Percentiles rank a stretch among this genome's conserved stretches.
phyloP scores from a whole-genome alignment of 2,113 vertebrate species.

The Piaya cayana region DNA sequence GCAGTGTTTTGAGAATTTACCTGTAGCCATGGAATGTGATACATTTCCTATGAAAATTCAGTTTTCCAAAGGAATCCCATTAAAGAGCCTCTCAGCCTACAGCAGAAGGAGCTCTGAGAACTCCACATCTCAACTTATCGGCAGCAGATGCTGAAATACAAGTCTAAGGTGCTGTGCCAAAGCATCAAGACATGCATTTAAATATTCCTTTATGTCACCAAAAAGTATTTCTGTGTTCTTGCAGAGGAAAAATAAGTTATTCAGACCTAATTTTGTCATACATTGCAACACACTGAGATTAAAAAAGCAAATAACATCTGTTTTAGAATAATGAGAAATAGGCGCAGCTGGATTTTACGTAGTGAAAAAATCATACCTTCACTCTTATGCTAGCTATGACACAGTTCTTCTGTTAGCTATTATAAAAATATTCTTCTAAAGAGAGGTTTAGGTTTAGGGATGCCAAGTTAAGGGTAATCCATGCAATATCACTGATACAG shows the following conservation, averaged over 20 bases:
- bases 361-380: background rate
- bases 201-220: background rate
- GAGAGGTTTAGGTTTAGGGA: background rate
- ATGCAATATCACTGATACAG: background rate
- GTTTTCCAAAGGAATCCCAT: background rate
- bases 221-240: accelerated
- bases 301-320: background rate
- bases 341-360: accelerated
- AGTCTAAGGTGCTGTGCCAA: background rate
- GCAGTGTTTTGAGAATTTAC: background rate
- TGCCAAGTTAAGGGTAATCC: background rate
- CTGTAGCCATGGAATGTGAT: background rate
- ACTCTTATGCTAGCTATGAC: background rate
- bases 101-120: background rate
- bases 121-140: background rate
- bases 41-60: background rate
- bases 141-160: background rate
- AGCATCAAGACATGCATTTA: background rate
- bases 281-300: background rate
- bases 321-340: background rate
- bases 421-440: background rate
- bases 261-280: background rate
- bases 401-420: background rate
- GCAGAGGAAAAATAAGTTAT: background rate
- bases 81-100: background rate